Conservation (phyloP, 1,140 invertebrate species). For the Nephila pilipes region DNA sequence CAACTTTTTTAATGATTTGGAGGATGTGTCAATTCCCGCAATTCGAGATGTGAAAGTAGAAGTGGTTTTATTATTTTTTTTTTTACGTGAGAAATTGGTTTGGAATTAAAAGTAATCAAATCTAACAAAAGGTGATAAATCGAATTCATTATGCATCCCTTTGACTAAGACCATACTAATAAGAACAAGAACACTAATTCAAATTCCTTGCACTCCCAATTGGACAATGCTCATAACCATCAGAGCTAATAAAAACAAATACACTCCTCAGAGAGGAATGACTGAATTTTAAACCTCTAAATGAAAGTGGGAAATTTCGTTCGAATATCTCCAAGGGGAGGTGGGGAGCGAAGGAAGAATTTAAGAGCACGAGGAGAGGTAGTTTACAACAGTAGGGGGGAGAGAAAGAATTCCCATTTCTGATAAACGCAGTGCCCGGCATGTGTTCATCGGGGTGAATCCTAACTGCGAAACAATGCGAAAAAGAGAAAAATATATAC, state of each 20-base stretch:
- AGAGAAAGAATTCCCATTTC: background rate
- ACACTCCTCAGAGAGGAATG: background rate
- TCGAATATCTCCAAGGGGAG: background rate
- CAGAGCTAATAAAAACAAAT: background rate
- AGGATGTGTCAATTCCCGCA: no score
- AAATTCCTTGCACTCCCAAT: no score
- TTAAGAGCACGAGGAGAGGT: background rate
- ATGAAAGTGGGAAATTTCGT: conserved; percentile 19
- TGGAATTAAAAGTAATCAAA: no score
- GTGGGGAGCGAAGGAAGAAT: background rate
- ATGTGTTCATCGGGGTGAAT: background rate
- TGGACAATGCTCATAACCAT: background rate
- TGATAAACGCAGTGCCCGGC: background rate
- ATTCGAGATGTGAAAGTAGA: no score
- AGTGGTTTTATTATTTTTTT: no score
- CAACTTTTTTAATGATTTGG: no score
- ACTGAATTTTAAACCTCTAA: background rate
- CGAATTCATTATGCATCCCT: no score
- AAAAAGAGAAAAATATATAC: conserved; percentile 42
- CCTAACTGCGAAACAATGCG: conserved; percentile 68
- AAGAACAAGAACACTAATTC: no score
- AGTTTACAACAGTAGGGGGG: background rate
- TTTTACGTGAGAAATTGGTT: no score
- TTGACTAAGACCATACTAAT: no score
- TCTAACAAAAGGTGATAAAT: no score